Evolutionary conservation across 2,797 vertebrate genomes (phyloP).

Genomic region (Platalea minor): DNA sequence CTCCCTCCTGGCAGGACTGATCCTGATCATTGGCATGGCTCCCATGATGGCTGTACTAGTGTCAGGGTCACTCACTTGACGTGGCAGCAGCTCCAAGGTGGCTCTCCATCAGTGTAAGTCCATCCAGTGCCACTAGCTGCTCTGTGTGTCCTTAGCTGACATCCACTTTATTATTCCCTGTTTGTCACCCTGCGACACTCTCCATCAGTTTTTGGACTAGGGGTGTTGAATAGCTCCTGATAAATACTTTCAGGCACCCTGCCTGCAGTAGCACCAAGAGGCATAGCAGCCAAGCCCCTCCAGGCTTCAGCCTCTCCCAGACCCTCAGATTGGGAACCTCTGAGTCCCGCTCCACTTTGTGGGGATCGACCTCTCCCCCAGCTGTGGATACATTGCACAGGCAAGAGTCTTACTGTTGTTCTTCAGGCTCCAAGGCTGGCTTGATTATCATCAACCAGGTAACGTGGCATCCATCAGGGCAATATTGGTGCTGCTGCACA

Average conservation of each 20-base stretch:
- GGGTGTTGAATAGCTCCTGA: neutral
- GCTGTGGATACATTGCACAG: neutral
- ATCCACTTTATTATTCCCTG: neutral
- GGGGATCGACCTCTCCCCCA: neutral
- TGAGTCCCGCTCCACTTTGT: neutral
- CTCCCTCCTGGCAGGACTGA: neutral
- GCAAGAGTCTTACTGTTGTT: neutral
- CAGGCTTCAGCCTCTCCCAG: neutral
- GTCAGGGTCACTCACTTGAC: neutral
- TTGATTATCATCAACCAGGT: neutral
- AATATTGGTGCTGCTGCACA: neutral
- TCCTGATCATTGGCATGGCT: neutral
- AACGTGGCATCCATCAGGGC: neutral
- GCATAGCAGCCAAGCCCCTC: neutral
- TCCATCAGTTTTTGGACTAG: neutral
- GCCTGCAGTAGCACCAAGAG: neutral
- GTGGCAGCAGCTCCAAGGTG: neutral
- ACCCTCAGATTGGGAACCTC: neutral
- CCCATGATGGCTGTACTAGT: neutral
- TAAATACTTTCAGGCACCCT: neutral
- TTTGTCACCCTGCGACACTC: neutral
- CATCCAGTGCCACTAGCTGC: neutral
- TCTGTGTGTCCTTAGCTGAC: neutral
- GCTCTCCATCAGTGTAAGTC: neutral
- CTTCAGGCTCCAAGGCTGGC: neutral